Evolutionary conservation across 2,797 vertebrate species (phyloP).

Genomic region (Poecilia gillii): DNA sequence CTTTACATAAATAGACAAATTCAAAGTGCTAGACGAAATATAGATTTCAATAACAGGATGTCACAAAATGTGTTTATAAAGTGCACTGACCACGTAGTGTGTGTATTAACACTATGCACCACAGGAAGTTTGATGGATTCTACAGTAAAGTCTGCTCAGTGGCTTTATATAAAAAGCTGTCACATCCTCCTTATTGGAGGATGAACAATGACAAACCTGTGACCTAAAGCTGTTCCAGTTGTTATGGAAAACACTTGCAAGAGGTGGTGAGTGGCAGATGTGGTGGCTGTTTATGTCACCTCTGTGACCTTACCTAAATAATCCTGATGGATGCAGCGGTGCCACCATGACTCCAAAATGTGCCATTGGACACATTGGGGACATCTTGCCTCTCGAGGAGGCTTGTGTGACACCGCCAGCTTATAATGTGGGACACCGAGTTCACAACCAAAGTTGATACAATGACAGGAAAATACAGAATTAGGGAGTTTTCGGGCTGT

Average conservation of each 20-base stretch:
- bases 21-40: too few species aligned
- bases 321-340: background rate
- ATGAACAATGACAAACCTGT: background rate
- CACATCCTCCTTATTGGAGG: background rate
- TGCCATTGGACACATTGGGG: background rate
- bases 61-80: background rate
- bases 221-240: background rate
- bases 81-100: background rate
- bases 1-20: background rate
- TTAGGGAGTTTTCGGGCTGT: slow-evolving; percentile 33
- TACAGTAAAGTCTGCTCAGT: background rate
- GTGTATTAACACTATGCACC: background rate
- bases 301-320: background rate
- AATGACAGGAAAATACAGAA: slow-evolving; percentile 5
- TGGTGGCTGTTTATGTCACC: background rate
- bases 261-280: background rate
- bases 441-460: slow-evolving; percentile 37
- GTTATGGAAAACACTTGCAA: background rate
- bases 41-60: background rate
- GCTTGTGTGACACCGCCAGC: background rate
- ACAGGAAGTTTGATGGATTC: background rate
- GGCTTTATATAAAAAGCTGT: background rate
- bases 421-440: background rate
- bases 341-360: background rate
- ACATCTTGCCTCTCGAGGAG: background rate